Evolutionary conservation across 92 coral and sea anemone genomes (phyloP), one percentile per base, ranked within the genome.

Genomic region (Siderastrea siderea): DNA sequence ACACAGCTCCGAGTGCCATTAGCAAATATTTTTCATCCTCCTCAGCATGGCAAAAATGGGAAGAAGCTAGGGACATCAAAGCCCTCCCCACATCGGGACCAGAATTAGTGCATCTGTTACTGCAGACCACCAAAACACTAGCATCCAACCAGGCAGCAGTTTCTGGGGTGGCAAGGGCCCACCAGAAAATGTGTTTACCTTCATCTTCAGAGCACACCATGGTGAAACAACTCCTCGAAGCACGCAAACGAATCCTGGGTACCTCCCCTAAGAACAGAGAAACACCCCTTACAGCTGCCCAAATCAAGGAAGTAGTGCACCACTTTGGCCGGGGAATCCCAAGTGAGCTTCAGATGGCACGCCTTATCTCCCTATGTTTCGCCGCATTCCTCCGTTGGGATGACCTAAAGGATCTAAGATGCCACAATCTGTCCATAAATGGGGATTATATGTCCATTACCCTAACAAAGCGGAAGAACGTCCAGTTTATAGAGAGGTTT

Each of bases 311-410:
- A 26, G 11, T 75, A 49, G 67, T 50, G 5, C 47, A 2, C 13
- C 49, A 19, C 69, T 84, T 72, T 84, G 88, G 84, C 53, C 9
- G 5, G 2, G 77, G 83, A 11, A 57, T 76, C 45, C 61, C 74
- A 14, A 55, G 53, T 47, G 47, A 43, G 68, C 75, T 78, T n/a
- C 78, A 79, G 79, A 86, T 85, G 17, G 51, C 82, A 15, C 13
- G 68, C 65, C 59, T 85, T 8, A 75, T 64, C 16, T 49, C 89
- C 48, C 71, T 60, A 3, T 74, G 83, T 55, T 85, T 85, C 7
- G 38, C 68, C 6, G 74, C 83, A 11, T 84, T 84, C n/a, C 79
- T 84, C 11, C 57, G 82, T 14, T 84, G 88, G 88, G 73, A 73
- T 14, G 88, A 48, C 50, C 52, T 83, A 45, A 44, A 72, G 11